Evolutionary conservation across 2,888 invertebrate species (phyloP), one percentile per base, ranked within the genome.

Genomic region (Tipula helvola): DNA sequence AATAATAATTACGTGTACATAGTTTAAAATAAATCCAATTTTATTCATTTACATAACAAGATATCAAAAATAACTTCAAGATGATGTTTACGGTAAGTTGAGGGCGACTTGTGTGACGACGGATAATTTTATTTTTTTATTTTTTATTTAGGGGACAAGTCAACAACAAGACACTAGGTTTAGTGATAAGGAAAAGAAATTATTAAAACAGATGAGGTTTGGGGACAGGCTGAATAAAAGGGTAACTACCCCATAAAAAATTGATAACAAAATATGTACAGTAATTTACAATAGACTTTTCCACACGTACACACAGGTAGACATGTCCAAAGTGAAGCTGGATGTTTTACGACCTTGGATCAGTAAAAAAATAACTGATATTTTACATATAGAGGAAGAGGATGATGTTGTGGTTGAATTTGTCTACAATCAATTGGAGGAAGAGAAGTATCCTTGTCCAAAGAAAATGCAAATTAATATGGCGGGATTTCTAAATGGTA

Each of bases 261-360:
- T 36, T 86, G 1, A 3, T n/a, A 39, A 39, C 5, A 47, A 28
- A 28, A 28, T 28, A 28, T 28, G 28, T 86, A 12, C 36, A 86
- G 7, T 57, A 52, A 18, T 28, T 85, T 85, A 41, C 12, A 18
- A 71, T 86, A 7, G 12, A 44, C 7, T 44, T 44, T 44, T 71
- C 5, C 18, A 2, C 12, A 83, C 88, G 87, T 87, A 89, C 90
- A 28, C 28, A 42, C 89, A 97, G 98, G 97, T 99, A 91, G 99
- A 99, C 91, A 98, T 99, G 97, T 95, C 96, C 86, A 99, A 99
- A 93, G 97, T 99, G 87, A 99, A 99, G 91, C 92, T 99, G 90
- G 99, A 99, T 90, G 97, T 98, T 84, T 94, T 99, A 90, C 98
- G 99, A 90, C 99, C 99, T 88, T 99, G 99, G 99, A 99, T 99